These are phyloP conservation scores for Mixornis gularis DNA, from an alignment of 2,113 vertebrate genomes.

Conservation along the genomic window DNA sequence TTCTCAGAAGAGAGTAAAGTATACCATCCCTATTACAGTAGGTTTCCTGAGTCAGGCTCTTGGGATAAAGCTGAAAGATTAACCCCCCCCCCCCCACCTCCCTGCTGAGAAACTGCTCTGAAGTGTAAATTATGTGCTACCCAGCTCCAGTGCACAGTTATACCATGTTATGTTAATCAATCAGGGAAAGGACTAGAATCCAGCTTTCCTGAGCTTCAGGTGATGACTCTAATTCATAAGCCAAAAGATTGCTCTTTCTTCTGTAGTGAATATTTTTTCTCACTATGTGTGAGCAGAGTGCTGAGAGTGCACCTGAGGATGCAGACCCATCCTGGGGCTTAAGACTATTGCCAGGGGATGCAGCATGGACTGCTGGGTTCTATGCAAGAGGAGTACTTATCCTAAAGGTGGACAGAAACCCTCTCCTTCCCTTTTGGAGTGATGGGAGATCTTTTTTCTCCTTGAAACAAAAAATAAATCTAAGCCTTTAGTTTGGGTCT, in stretches of 20 bases:
- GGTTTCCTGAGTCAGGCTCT: not conserved
- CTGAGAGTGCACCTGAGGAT: not conserved
- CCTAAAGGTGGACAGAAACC: not conserved
- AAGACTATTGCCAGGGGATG: accelerated
- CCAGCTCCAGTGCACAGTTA: not conserved
- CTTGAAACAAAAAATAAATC: not conserved
- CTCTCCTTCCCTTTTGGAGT: not conserved
- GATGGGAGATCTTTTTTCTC: not conserved
- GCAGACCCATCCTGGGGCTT: not conserved
- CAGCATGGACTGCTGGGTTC: not conserved
- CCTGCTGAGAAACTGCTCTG: not conserved
- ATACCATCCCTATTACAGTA: not conserved
- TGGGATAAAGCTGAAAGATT: not conserved
- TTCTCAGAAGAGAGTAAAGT: not conserved
- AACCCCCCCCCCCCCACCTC: not conserved
- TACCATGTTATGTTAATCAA: not conserved
- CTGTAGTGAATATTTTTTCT: not conserved
- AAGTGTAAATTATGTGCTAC: not conserved
- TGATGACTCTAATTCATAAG: not conserved
- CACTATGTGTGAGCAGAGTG: not conserved
- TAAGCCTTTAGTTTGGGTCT: not conserved
- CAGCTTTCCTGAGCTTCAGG: not conserved
- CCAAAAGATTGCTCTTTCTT: not conserved
- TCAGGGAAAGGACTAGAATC: not conserved
- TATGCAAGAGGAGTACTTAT: not conserved